Base-by-base conservation (phyloP, 2,113 vertebrate genomes). In the Oreochromis niloticus region DNA sequence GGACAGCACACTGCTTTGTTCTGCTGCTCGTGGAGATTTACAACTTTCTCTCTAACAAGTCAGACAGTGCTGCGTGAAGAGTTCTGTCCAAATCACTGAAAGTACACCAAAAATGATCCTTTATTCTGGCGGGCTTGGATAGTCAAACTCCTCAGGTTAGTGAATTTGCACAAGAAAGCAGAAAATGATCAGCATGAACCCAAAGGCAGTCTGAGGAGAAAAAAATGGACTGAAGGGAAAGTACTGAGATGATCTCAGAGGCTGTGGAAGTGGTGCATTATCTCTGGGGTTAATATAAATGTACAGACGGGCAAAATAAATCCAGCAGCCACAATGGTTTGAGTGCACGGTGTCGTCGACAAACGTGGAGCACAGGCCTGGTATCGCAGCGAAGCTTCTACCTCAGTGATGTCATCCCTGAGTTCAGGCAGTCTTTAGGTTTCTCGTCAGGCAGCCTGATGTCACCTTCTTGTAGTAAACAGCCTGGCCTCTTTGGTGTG, bases 121-220 rank as follows among this genome's bases (percentile, higher is more conserved):
- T 63, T 9, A 3, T 0, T 11, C 0, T 61, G 57, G 0, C 1
- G 0, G 52, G 5, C 0, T 1, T 0, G 59, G 59, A 63, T 16
- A 32, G 30, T 1, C 57, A 2, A 34, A 63, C 30, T 0, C 3
- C 57, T 61, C 59, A 63, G 30, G 16, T 63, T 63, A 63, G 59
- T 19, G 59, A 19, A 34, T 63, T 63, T 34, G 0, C 30, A 63
- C 59, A 19, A 54, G 50, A 54, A 61, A 63, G 16, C 16, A 34
- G 59, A 6, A 34, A 11, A 63, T 11, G 30, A 63, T 34, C 30
- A 34, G 59, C 30, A 61, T 34, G 16, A 34, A 61, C 16, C 57
- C 16, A 4, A 61, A 61, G 24, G 22, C 24, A 14, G 56, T 57
- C 12, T 27, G 13, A 57, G 55, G 34, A 57, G 7, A 3, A 8